These are phyloP conservation scores for Strongylocentrotus purpuratus DNA, from an alignment of 35 echinoderm and acorn worm genomes.

Conservation along the genomic window DNA sequence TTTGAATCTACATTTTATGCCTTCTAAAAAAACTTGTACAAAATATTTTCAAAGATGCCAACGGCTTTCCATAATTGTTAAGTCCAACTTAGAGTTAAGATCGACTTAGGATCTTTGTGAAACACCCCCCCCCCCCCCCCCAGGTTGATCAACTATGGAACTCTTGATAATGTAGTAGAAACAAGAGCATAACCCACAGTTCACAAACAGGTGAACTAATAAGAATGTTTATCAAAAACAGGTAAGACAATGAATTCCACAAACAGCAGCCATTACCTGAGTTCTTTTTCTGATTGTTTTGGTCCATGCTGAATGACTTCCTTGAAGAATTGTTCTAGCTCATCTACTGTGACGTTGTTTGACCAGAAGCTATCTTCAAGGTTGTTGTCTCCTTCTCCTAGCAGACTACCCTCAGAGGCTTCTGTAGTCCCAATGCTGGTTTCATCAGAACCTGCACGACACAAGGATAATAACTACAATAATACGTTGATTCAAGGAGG, in stretches of 20 bases:
- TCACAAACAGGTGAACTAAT: too few species aligned
- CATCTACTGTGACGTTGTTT: constrained; percentile 71
- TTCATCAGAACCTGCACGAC: constrained; percentile 80
- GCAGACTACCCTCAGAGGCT: constrained; percentile 84
- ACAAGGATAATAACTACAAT: background rate
- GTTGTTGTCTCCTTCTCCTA: constrained; percentile 76
- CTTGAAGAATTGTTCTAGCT: constrained; percentile 81
- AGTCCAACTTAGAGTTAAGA: too few species aligned
- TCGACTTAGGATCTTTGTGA: too few species aligned
- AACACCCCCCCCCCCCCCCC: too few species aligned
- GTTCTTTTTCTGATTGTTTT: constrained; percentile 92
- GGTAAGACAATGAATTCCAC: too few species aligned
- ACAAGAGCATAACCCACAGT: too few species aligned
- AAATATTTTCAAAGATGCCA: too few species aligned
- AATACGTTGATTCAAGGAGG: too few species aligned
- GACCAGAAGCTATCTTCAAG: constrained; percentile 89
- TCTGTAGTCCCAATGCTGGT: constrained; percentile 83
- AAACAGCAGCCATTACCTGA: constrained; percentile 58
- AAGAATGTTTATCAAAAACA: too few species aligned
- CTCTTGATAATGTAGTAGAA: background rate
- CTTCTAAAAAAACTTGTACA: too few species aligned
- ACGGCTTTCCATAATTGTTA: too few species aligned
- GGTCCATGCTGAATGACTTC: constrained; percentile 76
- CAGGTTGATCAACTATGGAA: background rate
- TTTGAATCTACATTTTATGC: too few species aligned